A percentile compares a stretch with the other conserved stretches of the same genome.
phyloP scores from a whole-genome alignment of 2,113 vertebrate species.

The Coregonus clupeaformis region DNA sequence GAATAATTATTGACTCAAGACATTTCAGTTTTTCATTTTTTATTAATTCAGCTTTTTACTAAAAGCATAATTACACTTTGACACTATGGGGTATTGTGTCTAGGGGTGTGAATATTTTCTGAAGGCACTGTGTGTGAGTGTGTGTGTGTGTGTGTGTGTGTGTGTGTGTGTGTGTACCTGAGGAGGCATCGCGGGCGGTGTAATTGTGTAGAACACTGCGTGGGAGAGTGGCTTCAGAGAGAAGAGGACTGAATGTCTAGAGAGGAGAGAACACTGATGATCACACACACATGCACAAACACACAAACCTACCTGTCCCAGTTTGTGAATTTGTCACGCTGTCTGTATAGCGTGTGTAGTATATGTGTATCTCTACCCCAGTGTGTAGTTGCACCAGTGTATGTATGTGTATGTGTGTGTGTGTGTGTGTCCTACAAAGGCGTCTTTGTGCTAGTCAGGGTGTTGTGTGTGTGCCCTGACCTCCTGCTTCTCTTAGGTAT shows the following conservation, averaged over 20 bases:
- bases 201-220: conserved; percentile 68
- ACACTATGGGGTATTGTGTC: no score
- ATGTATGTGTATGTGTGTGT: conserved; percentile 43
- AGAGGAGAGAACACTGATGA: conserved; percentile 33
- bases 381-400: neutral
- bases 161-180: conserved; percentile 55
- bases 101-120: no score
- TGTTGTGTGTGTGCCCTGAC: conserved; percentile 69
- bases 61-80: no score
- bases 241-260: conserved; percentile 60
- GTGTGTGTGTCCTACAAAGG: conserved; percentile 62
- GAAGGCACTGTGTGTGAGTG: no score
- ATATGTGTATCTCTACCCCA: no score
- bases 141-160: no score
- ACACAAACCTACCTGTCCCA: neutral
- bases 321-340: conserved; percentile 11
- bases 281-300: neutral
- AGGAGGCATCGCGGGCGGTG: conserved; percentile 70
- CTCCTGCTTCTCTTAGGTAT: conserved; percentile 79
- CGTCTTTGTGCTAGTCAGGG: conserved; percentile 65
- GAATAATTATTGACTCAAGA: no score
- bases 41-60: no score
- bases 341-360: no score
- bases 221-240: conserved; percentile 59
- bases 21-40: no score